Base-by-base conservation (phyloP, 2,797 vertebrate species). In the Morelia viridis region DNA sequence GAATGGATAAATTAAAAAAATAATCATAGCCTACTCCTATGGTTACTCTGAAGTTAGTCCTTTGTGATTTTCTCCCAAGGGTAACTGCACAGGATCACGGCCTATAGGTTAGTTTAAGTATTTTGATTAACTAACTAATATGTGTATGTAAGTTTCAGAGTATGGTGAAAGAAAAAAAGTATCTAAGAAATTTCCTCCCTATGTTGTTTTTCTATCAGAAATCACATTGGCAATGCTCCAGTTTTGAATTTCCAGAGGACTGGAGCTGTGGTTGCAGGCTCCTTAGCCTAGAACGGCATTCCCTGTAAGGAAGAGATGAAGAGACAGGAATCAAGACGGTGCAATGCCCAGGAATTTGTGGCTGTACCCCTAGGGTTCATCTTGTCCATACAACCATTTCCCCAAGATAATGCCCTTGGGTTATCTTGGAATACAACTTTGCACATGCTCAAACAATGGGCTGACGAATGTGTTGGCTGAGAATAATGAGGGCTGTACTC, bases 1-100 rank as follows among this genome's bases (percentile, higher is more conserved):
- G 90, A n/a, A 87, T 4, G 61, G 88, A 24, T 13, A 22, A n/a
- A 94, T 95, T 56, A 13, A 53, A 22, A 4, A 31, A 71, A 71
- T 1, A 41, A 41, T 5, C 35, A 61, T n/a, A 11, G 5, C 57
- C 28, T 26, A 8, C 2, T 58, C 86, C 89, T 11, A 6, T n/a
- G 24, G 35, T 41, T 65, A 68, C 22, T 57, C 61, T 15, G 62
- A 65, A 53, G 61, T n/a, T 65, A n/a, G 26, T 15, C 26, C 10
- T 17, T 87, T 60, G 65, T 24, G 31, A 35, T 26, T 88, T 80
- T 15, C 9, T 46, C 31, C 28, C 76, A 90, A 58, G n/a, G 19
- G 13, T 3, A n/a, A 35, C 5, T 19, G 22, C n/a, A 13, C 53
- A 24, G 85, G 62, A 22, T n/a, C 41, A 5, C 24, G 28, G 84